Percentiles rank a stretch among this genome's conserved stretches.
Evolutionary conservation across 2,888 invertebrate species (phyloP).

Genomic region (Chydorus sphaericus): DNA sequence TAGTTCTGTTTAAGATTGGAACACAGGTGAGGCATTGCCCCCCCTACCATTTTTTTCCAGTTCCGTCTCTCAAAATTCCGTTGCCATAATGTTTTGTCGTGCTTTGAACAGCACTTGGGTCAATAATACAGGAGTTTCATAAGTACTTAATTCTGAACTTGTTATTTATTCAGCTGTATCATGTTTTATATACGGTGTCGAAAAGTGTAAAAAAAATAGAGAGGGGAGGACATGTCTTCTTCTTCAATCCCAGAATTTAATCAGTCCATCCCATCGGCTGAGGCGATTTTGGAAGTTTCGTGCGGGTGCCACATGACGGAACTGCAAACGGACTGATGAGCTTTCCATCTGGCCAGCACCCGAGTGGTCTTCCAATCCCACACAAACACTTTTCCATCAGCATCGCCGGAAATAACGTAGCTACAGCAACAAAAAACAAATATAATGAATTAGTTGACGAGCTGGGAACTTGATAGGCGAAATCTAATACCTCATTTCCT

Average conservation of each 20-base stretch:
- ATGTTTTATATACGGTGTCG: no score
- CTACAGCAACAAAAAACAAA: slow-evolving; percentile 44
- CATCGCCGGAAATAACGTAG: slow-evolving; percentile 93
- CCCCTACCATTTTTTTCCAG: no score
- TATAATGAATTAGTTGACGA: background rate
- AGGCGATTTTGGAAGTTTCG: slow-evolving; percentile 91
- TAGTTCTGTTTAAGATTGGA: no score
- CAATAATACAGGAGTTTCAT: no score
- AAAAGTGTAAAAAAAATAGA: no score
- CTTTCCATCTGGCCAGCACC: slow-evolving; percentile 96
- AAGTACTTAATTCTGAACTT: no score
- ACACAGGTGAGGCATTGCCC: no score
- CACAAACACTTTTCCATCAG: slow-evolving; percentile 94
- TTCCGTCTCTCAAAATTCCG: no score
- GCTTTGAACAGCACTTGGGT: no score
- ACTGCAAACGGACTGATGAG: slow-evolving; percentile 95
- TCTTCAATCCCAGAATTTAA: slow-evolving; percentile 93
- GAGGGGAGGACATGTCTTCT: background rate
- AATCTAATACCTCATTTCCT: slow-evolving; percentile 70
- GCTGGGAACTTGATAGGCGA: background rate
- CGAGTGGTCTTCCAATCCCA: slow-evolving; percentile 99
- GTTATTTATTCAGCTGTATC: no score
- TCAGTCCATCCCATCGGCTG: slow-evolving; percentile 96
- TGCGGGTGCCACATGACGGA: slow-evolving; percentile 95
- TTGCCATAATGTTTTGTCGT: no score